These are phyloP conservation scores for Theonella swinhoei DNA, from an alignment of 37 sponge, comb jelly and placozoan species.

Conservation along the genomic window DNA sequence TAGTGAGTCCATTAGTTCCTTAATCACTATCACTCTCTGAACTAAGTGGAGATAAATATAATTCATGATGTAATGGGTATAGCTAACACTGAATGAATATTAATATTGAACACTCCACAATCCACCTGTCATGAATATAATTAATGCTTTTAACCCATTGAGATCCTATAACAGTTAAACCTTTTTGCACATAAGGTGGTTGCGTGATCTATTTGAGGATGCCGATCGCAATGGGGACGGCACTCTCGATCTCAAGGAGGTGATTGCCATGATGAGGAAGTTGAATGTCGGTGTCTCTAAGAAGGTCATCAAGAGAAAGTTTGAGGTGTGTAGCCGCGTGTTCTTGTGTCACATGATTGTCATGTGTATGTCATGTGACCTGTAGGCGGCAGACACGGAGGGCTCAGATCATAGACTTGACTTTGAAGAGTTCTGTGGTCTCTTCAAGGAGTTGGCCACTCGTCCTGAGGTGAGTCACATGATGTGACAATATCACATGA, in stretches of 20 bases:
- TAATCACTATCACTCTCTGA: too few relatives aligned
- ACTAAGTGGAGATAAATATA: too few relatives aligned
- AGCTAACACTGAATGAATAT: too few relatives aligned
- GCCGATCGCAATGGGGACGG: slow-evolving; percentile 64
- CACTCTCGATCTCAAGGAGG: slow-evolving; percentile 54
- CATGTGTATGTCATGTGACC: slow-evolving; percentile 10
- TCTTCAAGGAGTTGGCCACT: slow-evolving; percentile 51
- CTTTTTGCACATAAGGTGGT: too few relatives aligned
- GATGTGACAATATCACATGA: neutral
- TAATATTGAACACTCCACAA: too few relatives aligned
- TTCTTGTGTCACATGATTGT: neutral
- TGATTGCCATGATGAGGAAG: slow-evolving; percentile 38
- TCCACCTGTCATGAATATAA: too few relatives aligned
- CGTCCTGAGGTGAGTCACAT: slow-evolving; percentile 21
- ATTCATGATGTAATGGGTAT: too few relatives aligned
- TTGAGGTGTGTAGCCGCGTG: slow-evolving; percentile 31
- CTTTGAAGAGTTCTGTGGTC: slow-evolving; percentile 55
- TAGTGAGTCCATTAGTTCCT: too few relatives aligned
- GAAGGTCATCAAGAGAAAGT: slow-evolving; percentile 43
- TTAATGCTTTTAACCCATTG: too few relatives aligned
- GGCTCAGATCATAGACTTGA: slow-evolving; percentile 39
- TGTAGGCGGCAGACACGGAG: slow-evolving; percentile 53
- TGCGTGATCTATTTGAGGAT: slow-evolving; percentile 54
- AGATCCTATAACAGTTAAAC: too few relatives aligned
- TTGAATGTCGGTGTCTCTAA: slow-evolving; percentile 65